Evolutionary conservation across 2,888 invertebrate genomes (phyloP), one percentile per base, ranked within the genome.

Genomic region (Cephus sareptanus): DNA sequence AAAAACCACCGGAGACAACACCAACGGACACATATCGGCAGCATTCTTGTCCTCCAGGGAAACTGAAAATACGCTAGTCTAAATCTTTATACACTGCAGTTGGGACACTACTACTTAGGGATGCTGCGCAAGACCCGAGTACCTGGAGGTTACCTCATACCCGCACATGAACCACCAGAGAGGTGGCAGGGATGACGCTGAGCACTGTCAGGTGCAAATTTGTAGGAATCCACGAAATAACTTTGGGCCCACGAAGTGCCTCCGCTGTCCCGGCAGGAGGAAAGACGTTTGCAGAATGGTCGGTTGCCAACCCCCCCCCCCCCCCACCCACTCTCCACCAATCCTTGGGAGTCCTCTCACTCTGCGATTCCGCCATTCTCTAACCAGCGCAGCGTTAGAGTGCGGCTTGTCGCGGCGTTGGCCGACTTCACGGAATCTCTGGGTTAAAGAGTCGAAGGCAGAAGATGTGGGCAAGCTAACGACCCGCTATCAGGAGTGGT

Each of bases 381-480:
- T 56, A 23, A 23, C 56, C 30, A 37, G n/a, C n/a, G 31, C 4
- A n/a, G 13, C 31, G 11, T 33, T 70, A 12, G 15, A 12, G 30
- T 6, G 34, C 74, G 35, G 15, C 74, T n/a, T 35, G 35, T 35
- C 30, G 34, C 71, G 11, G 34, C 71, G 34, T 23, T 34, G 74
- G 23, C 23, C 13, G 34, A 34, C 35, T 74, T 34, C 34, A n/a
- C 35, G 74, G 34, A 35, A 35, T 35, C 30, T n/a, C 35, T n/a
- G 23, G 35, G 35, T 34, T 31, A 71, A n/a, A 75, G 30, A 75
- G 56, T 56, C 15, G 23, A 15, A 40, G 40, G 4, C 40, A 40
- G 40, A 89, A 88, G 87, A 89, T 88, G 88, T 86, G 86, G 86
- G 83, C 82, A 88, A 88, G 89, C 87, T 89, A 88, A 89, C 88